Evolutionary conservation across 2,888 invertebrate genomes (phyloP).

Genomic region (Imbricaverruca yamaguchii): DNA sequence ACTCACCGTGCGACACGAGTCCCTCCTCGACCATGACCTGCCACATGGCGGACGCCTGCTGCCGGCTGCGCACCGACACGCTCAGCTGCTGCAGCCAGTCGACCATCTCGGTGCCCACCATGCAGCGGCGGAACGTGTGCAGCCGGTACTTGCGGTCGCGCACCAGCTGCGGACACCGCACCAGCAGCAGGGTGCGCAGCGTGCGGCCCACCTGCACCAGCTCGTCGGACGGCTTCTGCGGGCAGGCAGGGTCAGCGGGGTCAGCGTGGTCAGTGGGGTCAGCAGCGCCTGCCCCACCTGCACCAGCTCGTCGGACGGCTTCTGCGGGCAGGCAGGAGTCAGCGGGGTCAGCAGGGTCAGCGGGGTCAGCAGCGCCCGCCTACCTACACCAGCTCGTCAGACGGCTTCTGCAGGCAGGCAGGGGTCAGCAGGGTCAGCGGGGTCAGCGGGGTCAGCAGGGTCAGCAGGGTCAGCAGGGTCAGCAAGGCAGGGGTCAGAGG

Average conservation of each 20-base stretch:
- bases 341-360: slow-evolving; percentile 38
- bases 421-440: neutral
- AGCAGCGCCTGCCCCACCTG: slow-evolving; percentile 62
- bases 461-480: too few species aligned
- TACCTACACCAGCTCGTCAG: slow-evolving; percentile 57
- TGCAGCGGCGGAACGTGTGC: slow-evolving; percentile 56
- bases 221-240: slow-evolving; percentile 54
- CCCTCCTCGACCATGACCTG: slow-evolving; percentile 73
- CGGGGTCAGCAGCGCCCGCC: slow-evolving; percentile 63
- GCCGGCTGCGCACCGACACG: slow-evolving; percentile 51
- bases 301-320: slow-evolving; percentile 57
- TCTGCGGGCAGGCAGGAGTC: slow-evolving; percentile 38
- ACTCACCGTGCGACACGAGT: slow-evolving; percentile 63
- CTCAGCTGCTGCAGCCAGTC: slow-evolving; percentile 66
- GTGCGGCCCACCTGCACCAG: slow-evolving; percentile 63
- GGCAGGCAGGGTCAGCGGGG: slow-evolving; percentile 13
- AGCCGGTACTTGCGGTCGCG: slow-evolving; percentile 45
- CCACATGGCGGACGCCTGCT: slow-evolving; percentile 73
- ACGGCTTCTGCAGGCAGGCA: slow-evolving; percentile 48
- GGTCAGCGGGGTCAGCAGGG: slow-evolving; percentile 49
- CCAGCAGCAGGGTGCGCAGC: slow-evolving; percentile 57
- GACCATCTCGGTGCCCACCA: slow-evolving; percentile 70
- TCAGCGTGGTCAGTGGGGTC: slow-evolving; percentile 50
- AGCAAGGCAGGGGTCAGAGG: neutral
- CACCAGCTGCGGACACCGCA: slow-evolving; percentile 53